Percentiles rank a stretch among this genome's conserved stretches.
phyloP scores from a whole-genome alignment of 2,113 vertebrate genomes.

The Mastomys natalensis region DNA sequence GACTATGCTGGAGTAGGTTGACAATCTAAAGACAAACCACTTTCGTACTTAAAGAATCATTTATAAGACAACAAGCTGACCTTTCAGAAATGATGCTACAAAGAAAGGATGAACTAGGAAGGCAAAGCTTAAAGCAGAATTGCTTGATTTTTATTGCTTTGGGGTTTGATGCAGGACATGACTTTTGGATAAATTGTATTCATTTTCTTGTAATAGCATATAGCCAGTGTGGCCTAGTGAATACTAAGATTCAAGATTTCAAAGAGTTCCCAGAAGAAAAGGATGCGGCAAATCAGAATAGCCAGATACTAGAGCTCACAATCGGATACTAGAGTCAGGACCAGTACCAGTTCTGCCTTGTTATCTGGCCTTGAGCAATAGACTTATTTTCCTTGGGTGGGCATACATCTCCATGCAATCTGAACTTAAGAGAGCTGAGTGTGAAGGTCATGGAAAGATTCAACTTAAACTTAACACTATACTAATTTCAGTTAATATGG shows the following conservation, averaged over 20 bases:
- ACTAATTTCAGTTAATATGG: neutral
- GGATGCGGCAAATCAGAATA: neutral
- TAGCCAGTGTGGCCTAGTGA: neutral
- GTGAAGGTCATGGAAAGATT: neutral
- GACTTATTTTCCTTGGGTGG: no score
- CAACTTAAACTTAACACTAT: neutral
- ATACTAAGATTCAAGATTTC: neutral
- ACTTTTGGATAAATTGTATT: neutral
- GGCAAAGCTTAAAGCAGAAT: neutral
- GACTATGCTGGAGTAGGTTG: neutral
- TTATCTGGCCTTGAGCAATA: neutral
- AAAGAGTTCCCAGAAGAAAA: neutral
- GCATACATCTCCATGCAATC: neutral
- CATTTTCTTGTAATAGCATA: neutral
- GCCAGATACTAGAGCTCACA: neutral
- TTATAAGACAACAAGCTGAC: neutral
- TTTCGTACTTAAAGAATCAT: neutral
- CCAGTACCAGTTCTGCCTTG: neutral
- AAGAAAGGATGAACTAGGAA: neutral
- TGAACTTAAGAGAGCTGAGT: neutral
- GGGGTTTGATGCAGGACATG: neutral
- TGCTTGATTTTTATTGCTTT: conserved; percentile 10
- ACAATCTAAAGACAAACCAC: neutral
- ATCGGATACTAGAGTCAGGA: neutral
- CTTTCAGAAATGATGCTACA: neutral